These are phyloP conservation scores for Rotaria macrura DNA, from an alignment of 2,888 invertebrate species.

Conservation along the genomic window DNA sequence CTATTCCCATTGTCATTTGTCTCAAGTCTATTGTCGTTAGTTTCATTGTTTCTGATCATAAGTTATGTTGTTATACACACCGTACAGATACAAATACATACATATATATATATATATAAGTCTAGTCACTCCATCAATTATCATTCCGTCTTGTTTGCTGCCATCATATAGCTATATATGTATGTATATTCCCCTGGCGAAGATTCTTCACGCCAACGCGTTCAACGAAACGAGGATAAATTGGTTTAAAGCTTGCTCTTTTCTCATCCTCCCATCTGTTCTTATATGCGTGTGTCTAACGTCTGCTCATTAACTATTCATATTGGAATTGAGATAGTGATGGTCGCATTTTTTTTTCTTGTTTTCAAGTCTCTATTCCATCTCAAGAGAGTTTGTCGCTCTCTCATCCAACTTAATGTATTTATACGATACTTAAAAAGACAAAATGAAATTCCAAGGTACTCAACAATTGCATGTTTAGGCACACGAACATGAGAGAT, in stretches of 20 bases:
- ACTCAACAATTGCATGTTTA: not conserved
- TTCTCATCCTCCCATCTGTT: not conserved
- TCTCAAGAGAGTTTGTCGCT: not conserved
- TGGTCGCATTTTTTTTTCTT: not conserved
- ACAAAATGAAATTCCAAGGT: not conserved
- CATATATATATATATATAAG: not conserved
- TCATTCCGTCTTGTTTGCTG: not conserved
- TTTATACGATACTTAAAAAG: not conserved
- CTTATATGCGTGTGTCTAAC: not conserved
- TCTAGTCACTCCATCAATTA: constrained; percentile 8
- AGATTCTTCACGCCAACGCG: constrained; percentile 1
- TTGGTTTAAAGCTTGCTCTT: constrained; percentile 15
- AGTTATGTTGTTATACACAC: not conserved
- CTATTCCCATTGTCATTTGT: constrained; percentile 15
- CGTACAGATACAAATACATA: not conserved
- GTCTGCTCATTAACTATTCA: constrained; percentile 12
- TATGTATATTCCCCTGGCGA: not conserved
- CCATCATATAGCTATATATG: not conserved
- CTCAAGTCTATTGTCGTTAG: not conserved
- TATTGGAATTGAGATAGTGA: not conserved
- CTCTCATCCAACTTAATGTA: not conserved
- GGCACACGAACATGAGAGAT: not conserved
- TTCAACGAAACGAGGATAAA: constrained; percentile 10
- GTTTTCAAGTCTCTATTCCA: not conserved
- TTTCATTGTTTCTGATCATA: constrained; percentile 8